phyloP scores from a whole-genome alignment of 2,113 vertebrate genomes.

The Heterotis niloticus region DNA sequence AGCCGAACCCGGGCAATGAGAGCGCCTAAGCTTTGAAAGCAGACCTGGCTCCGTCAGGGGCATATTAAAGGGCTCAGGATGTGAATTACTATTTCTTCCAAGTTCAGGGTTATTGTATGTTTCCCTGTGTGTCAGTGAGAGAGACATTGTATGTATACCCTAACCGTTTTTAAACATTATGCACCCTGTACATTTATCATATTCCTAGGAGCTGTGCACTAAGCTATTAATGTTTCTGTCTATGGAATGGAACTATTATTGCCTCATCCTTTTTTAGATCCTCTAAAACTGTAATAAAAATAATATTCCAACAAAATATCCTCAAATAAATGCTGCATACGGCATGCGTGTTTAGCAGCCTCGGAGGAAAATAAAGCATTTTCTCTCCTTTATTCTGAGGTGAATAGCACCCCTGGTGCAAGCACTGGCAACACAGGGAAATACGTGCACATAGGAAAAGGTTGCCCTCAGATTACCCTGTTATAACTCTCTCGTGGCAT shows the following conservation, averaged over 20 bases:
- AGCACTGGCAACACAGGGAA: too few relatives aligned
- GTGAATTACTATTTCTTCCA: too few relatives aligned
- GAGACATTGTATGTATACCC: not conserved
- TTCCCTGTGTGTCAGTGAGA: not conserved
- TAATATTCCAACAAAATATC: not conserved
- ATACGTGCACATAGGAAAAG: too few relatives aligned
- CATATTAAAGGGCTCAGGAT: not conserved
- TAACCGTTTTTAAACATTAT: not conserved
- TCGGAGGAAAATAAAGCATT: not conserved
- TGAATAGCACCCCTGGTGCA: too few relatives aligned
- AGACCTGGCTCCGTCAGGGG: not conserved
- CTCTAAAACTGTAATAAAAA: not conserved
- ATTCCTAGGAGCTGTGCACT: not conserved
- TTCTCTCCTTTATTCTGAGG: not conserved
- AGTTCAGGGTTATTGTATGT: too few relatives aligned
- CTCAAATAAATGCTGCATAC: not conserved
- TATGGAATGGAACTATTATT: not conserved
- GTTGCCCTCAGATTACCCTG: too few relatives aligned
- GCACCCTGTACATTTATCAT: not conserved
- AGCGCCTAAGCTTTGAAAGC: conserved; percentile 29
- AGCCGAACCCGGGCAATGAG: conserved; percentile 39
- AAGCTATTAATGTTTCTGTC: not conserved
- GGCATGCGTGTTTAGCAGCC: too few relatives aligned
- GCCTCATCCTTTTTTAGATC: not conserved
- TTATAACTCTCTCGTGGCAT: too few relatives aligned